Base-by-base conservation (phyloP, 1,140 invertebrate species). In the Drosophila aff. region DNA sequence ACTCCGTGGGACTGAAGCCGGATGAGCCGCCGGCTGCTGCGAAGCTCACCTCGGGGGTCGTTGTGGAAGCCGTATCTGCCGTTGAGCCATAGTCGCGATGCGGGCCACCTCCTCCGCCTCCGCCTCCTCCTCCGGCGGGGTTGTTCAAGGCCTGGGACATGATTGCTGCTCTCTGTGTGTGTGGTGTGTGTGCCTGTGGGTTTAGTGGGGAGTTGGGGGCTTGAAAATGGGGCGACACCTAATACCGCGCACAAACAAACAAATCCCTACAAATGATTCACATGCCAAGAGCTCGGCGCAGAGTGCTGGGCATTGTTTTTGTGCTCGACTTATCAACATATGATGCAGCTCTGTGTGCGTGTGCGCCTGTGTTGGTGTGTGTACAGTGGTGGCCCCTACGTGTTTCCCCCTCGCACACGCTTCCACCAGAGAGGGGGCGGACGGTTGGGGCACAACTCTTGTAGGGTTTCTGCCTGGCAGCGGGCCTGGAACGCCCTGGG, bases 1-100 rank as follows among this genome's bases (percentile, higher is more conserved):
- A 94, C 93, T 96, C 96, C 33, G 95, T 95, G 15, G 95, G 95
- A 82, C 95, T 96, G 85, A 96, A 96, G 49, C 95, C 95, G 15
- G 94, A 94, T n/a, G 81, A 87, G 13, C 83, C 80, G 18, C 80
- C 81, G 13, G 80, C 72, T 0, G 62, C 62, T 4, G 79, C 82
- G 57, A 95, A 95, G 47, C 95, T 95, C 5, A 96, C 95, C 60
- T 95, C 94, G 76, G 95, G 95, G 75, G 95, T 94, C 82, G 93
- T 55, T 38, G 53, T 55, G 53, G 53, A 38, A 16, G 53, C 53
- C 33, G 53, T 66, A 26, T 77, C 75, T 2, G 83, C 76, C 4
- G 80, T 93, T 15, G 92, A 83, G 2, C 94, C 94, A 85, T 95
- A 95, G 63, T 95, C 94, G 16, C 94, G 92, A 79, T 80, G 90